Evolutionary conservation across 2,797 vertebrate species (phyloP), one percentile per base, ranked within the genome.

Genomic region (Chaetophractus vellerosus): DNA sequence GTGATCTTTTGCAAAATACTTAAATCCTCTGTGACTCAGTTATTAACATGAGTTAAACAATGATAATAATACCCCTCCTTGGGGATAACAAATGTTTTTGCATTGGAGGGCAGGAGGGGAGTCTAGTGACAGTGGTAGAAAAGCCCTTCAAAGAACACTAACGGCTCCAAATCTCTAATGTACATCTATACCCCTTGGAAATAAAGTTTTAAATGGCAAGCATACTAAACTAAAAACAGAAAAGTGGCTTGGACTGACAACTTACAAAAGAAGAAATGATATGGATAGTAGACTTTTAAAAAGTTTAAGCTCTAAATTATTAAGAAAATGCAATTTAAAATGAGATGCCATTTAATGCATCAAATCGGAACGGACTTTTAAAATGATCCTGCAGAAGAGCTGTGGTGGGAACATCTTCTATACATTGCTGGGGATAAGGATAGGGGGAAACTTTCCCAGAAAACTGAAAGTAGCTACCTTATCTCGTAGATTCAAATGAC

Each of bases 191-290:
- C 0, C 1, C 19, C 18, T 26, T 79, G n/a, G 2, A 85, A 23
- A 85, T 57, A 71, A 85, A 85, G 36, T 50, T 76, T 76, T 86
- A 69, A 88, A 24, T 86, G 55, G 48, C 48, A 33, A 95, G 63
- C 3, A 75, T 66, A 50, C 2, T 14, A 75, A 26, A n/a, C 26
- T n/a, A 84, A 90, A 76, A 38, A 85, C 31, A 64, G 14, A 57
- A 18, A 79, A 55, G 84, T 84, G 10, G 28, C 36, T 80, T 84
- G 6, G 5, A 23, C 23, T 50, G 12, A 71, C 15, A 69, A 76
- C 19, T 50, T 12, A 26, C 18, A 68, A 75, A 82, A 26, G 4
- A 26, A 88, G 61, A 19, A 78, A 71, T 52, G 0, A 55, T 80
- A 80, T 76, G 48, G 8, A 5, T 7, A 63, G 10, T 50, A 74